phyloP scores from a whole-genome alignment of 2,888 invertebrate genomes.

The Plebejus melissa region DNA sequence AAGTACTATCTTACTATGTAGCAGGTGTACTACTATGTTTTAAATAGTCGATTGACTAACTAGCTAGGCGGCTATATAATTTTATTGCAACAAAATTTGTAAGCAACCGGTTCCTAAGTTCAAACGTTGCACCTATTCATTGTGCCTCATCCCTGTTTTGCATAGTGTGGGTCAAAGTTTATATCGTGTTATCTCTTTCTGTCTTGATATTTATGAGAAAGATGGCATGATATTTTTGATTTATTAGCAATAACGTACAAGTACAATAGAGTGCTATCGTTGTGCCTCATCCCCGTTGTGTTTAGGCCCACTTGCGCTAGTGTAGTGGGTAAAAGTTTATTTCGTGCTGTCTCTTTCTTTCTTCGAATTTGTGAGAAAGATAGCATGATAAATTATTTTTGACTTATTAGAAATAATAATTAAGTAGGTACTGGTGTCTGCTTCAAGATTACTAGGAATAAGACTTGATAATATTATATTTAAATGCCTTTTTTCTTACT shows the following conservation, averaged over 20 bases:
- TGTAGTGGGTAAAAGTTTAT: no score
- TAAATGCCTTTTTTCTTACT: no score
- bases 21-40: neutral
- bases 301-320: no score
- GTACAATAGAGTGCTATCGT: no score
- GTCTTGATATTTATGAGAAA: neutral
- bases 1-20: neutral
- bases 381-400: no score
- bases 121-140: slow-evolving; percentile 3
- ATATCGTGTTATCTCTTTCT: neutral
- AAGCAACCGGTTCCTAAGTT: slow-evolving; percentile 18
- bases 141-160: neutral
- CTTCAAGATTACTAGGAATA: no score
- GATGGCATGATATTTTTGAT: neutral
- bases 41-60: slow-evolving; percentile 2
- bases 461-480: no score
- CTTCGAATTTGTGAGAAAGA: no score
- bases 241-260: neutral
- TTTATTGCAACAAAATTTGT: slow-evolving; percentile 17
- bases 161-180: neutral
- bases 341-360: no score
- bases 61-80: slow-evolving; percentile 6
- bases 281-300: no score
- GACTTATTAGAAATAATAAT: no score
- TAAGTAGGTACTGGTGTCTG: no score